These are phyloP conservation scores for Papilio glaucus DNA, from an alignment of 1,140 invertebrate genomes.

Conservation along the genomic window DNA sequence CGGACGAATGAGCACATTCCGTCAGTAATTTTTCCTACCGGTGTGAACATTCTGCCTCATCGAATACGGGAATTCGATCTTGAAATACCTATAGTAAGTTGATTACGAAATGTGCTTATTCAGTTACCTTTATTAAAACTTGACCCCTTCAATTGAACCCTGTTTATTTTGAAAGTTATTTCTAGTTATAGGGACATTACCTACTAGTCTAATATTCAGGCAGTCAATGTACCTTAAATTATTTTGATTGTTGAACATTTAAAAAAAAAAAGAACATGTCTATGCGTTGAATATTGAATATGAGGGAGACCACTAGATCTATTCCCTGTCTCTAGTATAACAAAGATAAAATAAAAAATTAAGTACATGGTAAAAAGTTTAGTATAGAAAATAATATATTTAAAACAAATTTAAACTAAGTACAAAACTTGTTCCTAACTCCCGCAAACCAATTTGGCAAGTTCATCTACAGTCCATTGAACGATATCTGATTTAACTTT, in stretches of 20 bases:
- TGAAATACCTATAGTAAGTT: not conserved
- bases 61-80: not conserved
- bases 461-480: too few species aligned
- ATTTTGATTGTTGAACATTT: too few species aligned
- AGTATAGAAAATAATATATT: too few species aligned
- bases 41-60: not conserved
- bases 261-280: too few species aligned
- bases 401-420: not conserved
- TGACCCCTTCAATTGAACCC: not conserved
- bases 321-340: too few species aligned
- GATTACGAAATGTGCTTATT: not conserved
- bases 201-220: too few species aligned
- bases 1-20: not conserved
- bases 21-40: not conserved
- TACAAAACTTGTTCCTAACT: not conserved
- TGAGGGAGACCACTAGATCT: too few species aligned
- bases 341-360: not conserved
- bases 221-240: too few species aligned
- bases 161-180: not conserved
- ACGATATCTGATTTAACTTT: too few species aligned
- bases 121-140: not conserved
- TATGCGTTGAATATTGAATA: too few species aligned
- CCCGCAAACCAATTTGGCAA: not conserved
- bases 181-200: too few species aligned
- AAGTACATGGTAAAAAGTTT: too few species aligned